These are phyloP conservation scores for Strigamia crassipes DNA, from an alignment of 2,888 invertebrate species.

Conservation along the genomic window DNA sequence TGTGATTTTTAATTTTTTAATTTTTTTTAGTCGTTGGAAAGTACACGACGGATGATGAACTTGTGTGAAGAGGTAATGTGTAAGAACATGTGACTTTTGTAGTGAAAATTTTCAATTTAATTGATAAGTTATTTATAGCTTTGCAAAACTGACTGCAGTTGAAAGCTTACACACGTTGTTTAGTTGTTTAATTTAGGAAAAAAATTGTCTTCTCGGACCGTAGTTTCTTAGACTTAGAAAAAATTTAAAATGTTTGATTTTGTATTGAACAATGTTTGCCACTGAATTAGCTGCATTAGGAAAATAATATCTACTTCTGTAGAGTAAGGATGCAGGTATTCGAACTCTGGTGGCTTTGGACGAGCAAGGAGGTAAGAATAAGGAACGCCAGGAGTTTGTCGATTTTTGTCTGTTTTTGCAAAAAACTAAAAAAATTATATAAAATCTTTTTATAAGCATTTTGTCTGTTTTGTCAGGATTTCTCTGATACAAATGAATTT, in stretches of 20 bases:
- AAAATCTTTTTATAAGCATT: background rate
- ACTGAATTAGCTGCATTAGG: background rate
- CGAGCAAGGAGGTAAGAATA: constrained; percentile 98
- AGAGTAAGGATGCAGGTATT: constrained; percentile 99
- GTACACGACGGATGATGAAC: constrained; percentile 87
- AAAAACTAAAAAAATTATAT: background rate
- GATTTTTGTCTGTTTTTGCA: background rate
- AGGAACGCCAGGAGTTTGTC: background rate
- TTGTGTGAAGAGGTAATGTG: constrained; percentile 72
- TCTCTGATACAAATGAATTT: background rate
- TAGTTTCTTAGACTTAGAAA: background rate
- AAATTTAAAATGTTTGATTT: background rate
- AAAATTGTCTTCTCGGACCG: background rate
- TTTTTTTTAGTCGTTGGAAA: constrained; percentile 79
- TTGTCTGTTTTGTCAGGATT: background rate
- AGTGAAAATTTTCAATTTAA: background rate
- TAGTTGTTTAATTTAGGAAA: background rate
- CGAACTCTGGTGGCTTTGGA: constrained; percentile 99
- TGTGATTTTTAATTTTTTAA: background rate
- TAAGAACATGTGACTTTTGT: background rate
- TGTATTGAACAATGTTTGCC: background rate
- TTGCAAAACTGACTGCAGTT: background rate
- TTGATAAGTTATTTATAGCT: background rate
- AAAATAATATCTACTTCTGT: constrained; percentile 29
- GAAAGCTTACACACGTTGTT: background rate